Evolutionary conservation across 2,888 invertebrate genomes (phyloP).

Genomic region (Drosophila diplacantha): DNA sequence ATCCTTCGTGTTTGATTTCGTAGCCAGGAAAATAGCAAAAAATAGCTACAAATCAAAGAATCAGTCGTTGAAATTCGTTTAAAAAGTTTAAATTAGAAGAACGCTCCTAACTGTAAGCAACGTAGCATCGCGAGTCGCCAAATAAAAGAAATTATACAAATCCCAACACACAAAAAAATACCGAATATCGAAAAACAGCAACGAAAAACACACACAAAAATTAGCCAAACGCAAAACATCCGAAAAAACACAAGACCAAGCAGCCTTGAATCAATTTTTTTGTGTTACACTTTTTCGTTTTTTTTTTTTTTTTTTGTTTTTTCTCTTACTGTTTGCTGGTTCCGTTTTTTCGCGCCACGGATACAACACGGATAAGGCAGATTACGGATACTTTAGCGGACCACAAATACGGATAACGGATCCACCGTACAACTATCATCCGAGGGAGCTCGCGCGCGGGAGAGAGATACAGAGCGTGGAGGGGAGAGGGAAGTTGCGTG

Average conservation of each 20-base stretch:
- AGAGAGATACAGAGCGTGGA: neutral
- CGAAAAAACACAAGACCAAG: constrained; percentile 9
- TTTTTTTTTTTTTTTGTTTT: constrained; percentile 4
- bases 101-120: constrained; percentile 77
- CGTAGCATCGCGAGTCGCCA: constrained; percentile 67
- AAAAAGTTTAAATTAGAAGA: too few relatives aligned
- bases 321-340: neutral
- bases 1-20: too few relatives aligned
- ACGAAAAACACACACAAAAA: constrained; percentile 4
- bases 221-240: constrained; percentile 13
- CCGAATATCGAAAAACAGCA: constrained; percentile 9
- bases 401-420: constrained; percentile 23
- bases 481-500: constrained; percentile 23
- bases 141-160: constrained; percentile 48
- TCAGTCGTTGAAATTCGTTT: too few relatives aligned
- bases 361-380: constrained; percentile 15
- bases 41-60: too few relatives aligned
- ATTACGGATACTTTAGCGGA: constrained; percentile 16
- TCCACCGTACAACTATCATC: constrained; percentile 27
- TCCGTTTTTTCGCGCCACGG: constrained; percentile 30
- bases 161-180: constrained; percentile 26
- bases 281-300: constrained; percentile 13
- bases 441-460: constrained; percentile 8
- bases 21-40: too few relatives aligned
- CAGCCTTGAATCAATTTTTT: constrained; percentile 38